Conservation (phyloP, 2,113 vertebrate species). For the Hassar affinis region DNA sequence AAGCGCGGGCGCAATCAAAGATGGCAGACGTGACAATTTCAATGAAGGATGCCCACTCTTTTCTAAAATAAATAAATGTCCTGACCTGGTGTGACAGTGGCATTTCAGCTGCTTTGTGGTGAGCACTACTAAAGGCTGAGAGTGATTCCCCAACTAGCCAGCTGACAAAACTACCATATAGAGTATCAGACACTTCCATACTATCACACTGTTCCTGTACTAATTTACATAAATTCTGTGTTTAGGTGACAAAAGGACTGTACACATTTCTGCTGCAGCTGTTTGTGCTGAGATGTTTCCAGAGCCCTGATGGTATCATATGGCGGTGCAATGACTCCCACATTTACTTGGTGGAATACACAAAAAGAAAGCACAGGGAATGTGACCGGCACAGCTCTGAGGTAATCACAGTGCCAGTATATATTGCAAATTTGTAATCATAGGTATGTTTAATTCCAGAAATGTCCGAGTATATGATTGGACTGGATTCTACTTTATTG, state of each 20-base stretch:
- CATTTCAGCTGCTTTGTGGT: neutral
- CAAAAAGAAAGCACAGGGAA: slow-evolving; percentile 40
- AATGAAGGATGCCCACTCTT: too few relatives aligned
- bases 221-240: neutral
- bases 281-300: slow-evolving; percentile 53
- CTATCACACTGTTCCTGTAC: neutral
- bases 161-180: neutral
- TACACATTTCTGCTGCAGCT: slow-evolving; percentile 52
- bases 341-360: slow-evolving; percentile 51
- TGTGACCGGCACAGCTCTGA: slow-evolving; percentile 46
- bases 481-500: neutral
- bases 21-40: too few relatives aligned
- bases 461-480: neutral
- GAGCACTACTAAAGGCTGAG: neutral
- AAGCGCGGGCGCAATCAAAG: too few relatives aligned
- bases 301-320: slow-evolving; percentile 45
- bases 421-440: neutral
- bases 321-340: slow-evolving; percentile 51
- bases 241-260: slow-evolving; percentile 50
- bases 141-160: neutral
- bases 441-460: too few relatives aligned
- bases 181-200: neutral
- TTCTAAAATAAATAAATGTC: too few relatives aligned
- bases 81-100: too few relatives aligned
- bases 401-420: slow-evolving; percentile 2